These are phyloP conservation scores for Schizopygopsis malacanthus DNA, from an alignment of 2,797 vertebrate species.

Conservation along the genomic window DNA sequence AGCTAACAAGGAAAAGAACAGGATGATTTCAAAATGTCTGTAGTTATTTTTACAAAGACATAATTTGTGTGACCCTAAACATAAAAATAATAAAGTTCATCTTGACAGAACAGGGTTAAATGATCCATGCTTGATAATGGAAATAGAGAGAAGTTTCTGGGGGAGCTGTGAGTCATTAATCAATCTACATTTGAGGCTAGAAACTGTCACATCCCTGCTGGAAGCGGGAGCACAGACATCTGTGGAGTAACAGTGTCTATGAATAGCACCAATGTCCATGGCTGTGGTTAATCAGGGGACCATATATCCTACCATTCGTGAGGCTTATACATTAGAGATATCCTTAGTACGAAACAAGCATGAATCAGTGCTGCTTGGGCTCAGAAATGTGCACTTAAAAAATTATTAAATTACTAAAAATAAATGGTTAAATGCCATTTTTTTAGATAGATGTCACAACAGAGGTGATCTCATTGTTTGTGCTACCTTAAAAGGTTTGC, in stretches of 20 bases:
- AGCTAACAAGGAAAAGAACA: neutral
- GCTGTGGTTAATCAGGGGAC: conserved; percentile 36
- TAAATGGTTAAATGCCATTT: neutral
- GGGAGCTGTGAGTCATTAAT: conserved; percentile 41
- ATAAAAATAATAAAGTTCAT: neutral
- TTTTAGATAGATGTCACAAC: neutral
- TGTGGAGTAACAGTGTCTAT: conserved; percentile 25
- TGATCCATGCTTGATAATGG: neutral
- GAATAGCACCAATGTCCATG: conserved; percentile 17
- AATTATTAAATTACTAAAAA: neutral
- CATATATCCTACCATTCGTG: neutral
- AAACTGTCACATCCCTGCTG: conserved; percentile 39
- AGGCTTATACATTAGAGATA: neutral
- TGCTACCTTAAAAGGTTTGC: conserved; percentile 13
- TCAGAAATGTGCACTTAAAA: neutral
- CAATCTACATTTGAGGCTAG: conserved; percentile 39
- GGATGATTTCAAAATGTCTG: neutral
- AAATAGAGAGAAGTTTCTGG: conserved; percentile 5
- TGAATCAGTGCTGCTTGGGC: neutral
- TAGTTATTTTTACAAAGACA: neutral
- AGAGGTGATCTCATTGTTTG: neutral
- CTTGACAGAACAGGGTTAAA: neutral
- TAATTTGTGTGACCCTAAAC: neutral
- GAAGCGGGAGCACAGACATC: conserved; percentile 30
- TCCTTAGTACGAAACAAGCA: neutral